Base-by-base conservation (phyloP, 2,113 vertebrate genomes). In the Xerus inauris region DNA sequence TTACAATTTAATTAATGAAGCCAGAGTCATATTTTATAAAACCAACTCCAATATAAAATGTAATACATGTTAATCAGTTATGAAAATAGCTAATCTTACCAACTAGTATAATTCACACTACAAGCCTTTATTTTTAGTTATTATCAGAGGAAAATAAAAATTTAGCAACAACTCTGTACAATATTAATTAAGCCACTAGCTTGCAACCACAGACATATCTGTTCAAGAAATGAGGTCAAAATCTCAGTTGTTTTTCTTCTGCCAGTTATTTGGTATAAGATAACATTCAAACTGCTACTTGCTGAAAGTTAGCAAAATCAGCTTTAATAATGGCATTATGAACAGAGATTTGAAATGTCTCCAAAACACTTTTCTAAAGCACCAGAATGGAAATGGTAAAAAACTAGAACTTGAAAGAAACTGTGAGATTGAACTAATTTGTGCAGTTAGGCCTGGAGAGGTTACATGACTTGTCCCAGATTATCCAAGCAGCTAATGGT, bases 191-290 rank as follows among this genome's bases (percentile, higher is more conserved):
- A 80, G 38, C 16, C 28, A 7, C 17, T 94, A 14, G 64, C 42
- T 83, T 75, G 57, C 26, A 93, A 69, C 51, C 54, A 95, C 64
- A 96, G 90, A 76, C 30, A n/a, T 59, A 83, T 47, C 75, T 40
- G 51, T 79, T 54, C 22, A 93, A 90, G 64, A 91, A 98, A 88
- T 89, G 72, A 94, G 57, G 59, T 94, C 32, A 45, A 94, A 93
- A 94, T 85, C 51, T 62, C 35, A 81, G 20, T 35, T 81, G 13
- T 65, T 85, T 95, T 95, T 84, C 62, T 81, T 47, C 26, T 84
- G 42, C 88, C 62, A 38, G 80, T 82, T 69, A 80, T 20, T 77
- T 84, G 20, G 69, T 83, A 35, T 92, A 85, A 88, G 54, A 62
- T 80, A 83, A 42, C 42, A 86, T 69, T 91, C 40, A 93, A 91